These are phyloP conservation scores for Irena cyanogastra DNA, from an alignment of 2,113 vertebrate species.

Conservation along the genomic window DNA sequence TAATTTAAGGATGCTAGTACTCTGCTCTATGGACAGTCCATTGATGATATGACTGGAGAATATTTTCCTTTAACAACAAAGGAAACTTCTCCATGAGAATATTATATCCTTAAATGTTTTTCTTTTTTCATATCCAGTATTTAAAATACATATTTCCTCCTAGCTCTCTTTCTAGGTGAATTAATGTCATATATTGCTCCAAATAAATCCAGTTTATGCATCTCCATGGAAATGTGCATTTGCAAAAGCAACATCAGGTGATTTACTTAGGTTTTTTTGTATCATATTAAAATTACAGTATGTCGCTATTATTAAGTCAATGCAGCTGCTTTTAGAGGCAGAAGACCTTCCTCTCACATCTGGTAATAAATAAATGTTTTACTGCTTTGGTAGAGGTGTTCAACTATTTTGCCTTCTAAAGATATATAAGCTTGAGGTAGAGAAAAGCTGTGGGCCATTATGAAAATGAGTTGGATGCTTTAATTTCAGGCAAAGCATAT, in stretches of 20 bases:
- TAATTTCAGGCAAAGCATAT: slow-evolving; percentile 24
- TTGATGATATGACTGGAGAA: neutral
- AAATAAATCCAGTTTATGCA: neutral
- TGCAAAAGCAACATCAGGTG: neutral
- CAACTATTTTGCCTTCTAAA: neutral
- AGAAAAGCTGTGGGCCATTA: neutral
- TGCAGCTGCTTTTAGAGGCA: neutral
- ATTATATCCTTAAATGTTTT: neutral
- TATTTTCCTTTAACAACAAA: neutral
- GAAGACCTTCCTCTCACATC: neutral
- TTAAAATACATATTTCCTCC: neutral
- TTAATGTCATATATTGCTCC: neutral
- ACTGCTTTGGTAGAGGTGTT: neutral
- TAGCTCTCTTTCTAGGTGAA: neutral
- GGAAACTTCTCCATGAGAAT: neutral
- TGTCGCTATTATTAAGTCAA: neutral
- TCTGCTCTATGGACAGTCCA: neutral
- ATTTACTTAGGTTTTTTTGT: neutral
- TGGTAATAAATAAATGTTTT: neutral
- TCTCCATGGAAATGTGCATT: neutral
- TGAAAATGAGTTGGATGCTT: neutral
- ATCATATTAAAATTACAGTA: neutral
- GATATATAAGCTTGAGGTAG: neutral
- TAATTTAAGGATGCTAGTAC: neutral
- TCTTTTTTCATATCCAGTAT: neutral